Evolutionary conservation across 37 sponge, comb jelly and placozoan species (phyloP).

Genomic region (Theonella swinhoei): DNA sequence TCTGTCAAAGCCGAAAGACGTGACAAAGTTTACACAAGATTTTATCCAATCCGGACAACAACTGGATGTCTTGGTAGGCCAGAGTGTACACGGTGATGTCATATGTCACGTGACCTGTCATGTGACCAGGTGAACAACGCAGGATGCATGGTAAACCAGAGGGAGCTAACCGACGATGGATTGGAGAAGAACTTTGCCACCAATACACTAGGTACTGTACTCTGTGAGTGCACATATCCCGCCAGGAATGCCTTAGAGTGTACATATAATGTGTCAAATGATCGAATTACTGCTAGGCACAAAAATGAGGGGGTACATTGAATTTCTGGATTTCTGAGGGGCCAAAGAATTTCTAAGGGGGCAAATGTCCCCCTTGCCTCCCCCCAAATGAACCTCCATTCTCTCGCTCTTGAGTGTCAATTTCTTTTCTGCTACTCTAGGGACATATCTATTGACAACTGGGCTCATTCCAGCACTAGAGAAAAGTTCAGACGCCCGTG

Average conservation of each 20-base stretch:
- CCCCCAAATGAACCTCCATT: background rate
- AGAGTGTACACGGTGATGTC: background rate
- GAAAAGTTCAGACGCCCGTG: conserved; percentile 47
- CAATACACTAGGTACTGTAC: conserved; percentile 77
- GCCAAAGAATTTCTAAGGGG: too few species aligned
- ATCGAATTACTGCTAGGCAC: too few species aligned
- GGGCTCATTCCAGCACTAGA: conserved; percentile 69
- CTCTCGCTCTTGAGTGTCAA: too few species aligned
- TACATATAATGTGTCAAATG: too few species aligned
- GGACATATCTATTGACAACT: conserved; percentile 82
- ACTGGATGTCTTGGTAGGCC: conserved; percentile 78
- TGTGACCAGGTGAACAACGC: conserved; percentile 85
- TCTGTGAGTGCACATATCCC: background rate
- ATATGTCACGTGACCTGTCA: background rate
- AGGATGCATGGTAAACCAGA: conserved; percentile 77
- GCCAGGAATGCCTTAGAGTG: too few species aligned
- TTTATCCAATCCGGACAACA: conserved; percentile 65
- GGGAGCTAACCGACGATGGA: conserved; percentile 67
- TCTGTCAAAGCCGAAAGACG: conserved; percentile 72
- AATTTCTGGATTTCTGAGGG: too few species aligned
- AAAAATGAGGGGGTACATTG: too few species aligned
- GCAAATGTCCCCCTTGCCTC: too few species aligned
- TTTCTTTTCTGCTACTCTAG: conserved; percentile 17
- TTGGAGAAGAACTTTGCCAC: conserved; percentile 92
- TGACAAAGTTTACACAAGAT: conserved; percentile 65